phyloP scores from a whole-genome alignment of 1,140 invertebrate species.

The Scaptomyza graminum region DNA sequence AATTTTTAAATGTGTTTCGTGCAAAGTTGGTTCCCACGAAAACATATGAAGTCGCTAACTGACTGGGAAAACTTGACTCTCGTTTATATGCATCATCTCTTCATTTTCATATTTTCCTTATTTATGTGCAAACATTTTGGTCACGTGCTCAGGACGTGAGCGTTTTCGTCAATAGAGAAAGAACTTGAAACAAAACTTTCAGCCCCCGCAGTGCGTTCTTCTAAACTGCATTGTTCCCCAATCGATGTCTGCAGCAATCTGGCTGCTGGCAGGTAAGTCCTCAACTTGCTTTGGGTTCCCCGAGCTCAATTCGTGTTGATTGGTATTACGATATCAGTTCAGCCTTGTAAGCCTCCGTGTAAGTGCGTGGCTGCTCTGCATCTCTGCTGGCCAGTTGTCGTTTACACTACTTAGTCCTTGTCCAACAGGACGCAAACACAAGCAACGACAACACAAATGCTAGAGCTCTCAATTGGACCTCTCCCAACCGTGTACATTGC shows the following conservation, averaged over 20 bases:
- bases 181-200: conserved; percentile 18
- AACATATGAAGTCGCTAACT: conserved; percentile 69
- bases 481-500: conserved; percentile 18
- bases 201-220: not conserved
- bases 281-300: conserved; percentile 18
- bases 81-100: conserved; percentile 55
- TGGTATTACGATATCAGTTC: conserved; percentile 37
- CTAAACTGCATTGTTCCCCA: conserved; percentile 49
- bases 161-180: conserved; percentile 62
- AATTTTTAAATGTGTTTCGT: conserved; percentile 71
- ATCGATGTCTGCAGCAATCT: conserved; percentile 49
- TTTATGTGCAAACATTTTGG: conserved; percentile 74
- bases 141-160: conserved; percentile 67
- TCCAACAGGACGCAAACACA: conserved; percentile 48
- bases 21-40: conserved; percentile 42
- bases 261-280: conserved; percentile 10
- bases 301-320: conserved; percentile 7
- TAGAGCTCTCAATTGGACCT: conserved; percentile 33
- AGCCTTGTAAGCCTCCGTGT: conserved; percentile 33
- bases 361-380: conserved; percentile 27
- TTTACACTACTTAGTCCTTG: conserved; percentile 55
- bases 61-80: conserved; percentile 42
- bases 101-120: conserved; percentile 76
- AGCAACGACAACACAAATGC: conserved; percentile 25
- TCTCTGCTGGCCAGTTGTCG: conserved; percentile 15